Base-by-base conservation (phyloP, 2,888 invertebrate species). In the Eupithecia exiguata region DNA sequence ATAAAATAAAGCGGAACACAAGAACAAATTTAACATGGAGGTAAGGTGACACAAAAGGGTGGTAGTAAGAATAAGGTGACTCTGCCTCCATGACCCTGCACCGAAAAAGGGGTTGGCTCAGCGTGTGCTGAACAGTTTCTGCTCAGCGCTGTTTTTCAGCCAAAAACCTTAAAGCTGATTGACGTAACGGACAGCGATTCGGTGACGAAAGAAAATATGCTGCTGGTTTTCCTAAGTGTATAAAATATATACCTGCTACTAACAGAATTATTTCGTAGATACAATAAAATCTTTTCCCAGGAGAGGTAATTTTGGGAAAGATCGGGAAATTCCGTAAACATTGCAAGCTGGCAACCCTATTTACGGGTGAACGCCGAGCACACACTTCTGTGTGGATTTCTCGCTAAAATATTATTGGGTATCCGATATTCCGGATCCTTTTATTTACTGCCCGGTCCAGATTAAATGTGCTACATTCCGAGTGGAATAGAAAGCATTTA, bases 321-420 rank as follows among this genome's bases (percentile, higher is more conserved):
- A 65, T 65, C 36, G 38, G 35, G 63, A 66, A 43, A 38, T 40
- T 66, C 66, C 66, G 66, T 40, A 25, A 21, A 38, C 40, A 66
- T 40, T 40, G 66, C 38, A 12, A 38, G 14, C n/a, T 66, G 21
- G 40, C 66, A 66, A 21, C 66, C 66, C 66, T 66, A 25, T 66
- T 66, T 70, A 70, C 67, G 67, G 74, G 40, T 63, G 61, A 67
- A 25, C 69, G 69, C 63, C 65, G 53, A 66, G n/a, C 49, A 36
- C 40, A 30, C 69, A 40, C 21, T 68, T 38, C 61, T 58, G 69
- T 40, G 58, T 69, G 61, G 61, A 62, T 69, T 62, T 69, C 30
- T 40, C 10, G 30, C 69, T 61, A 58, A 36, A 69, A 62, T 69
- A 43, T 69, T 62, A 62, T 66, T 66, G 66, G 66, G 66, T 66